Conservation (phyloP, 2,797 vertebrate genomes). For the Malacoraja senta region DNA sequence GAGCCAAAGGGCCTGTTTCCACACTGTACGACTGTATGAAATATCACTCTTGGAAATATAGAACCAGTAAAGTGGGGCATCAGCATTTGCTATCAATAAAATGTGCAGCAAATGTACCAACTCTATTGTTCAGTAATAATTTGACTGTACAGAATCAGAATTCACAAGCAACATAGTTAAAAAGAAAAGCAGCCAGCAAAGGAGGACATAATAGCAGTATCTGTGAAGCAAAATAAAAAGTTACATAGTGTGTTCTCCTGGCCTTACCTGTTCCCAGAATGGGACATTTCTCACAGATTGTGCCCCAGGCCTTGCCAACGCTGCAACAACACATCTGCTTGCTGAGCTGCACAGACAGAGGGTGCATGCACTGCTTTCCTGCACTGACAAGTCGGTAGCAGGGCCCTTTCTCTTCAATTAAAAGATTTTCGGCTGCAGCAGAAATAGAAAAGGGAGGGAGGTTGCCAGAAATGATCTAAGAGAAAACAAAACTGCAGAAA, state of each 20-base stretch:
- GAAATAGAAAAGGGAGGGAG: conserved; percentile 49
- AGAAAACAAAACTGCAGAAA: conserved; percentile 44
- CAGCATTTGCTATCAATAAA: neutral
- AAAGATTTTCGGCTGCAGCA: conserved; percentile 72
- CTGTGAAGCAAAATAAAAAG: conserved; percentile 27
- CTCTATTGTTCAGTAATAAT: neutral
- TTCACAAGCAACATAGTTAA: conserved; percentile 8
- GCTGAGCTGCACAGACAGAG: conserved; percentile 89
- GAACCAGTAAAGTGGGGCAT: too few relatives aligned
- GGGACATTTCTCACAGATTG: conserved; percentile 88
- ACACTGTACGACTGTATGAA: neutral
- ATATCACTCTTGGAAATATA: neutral
- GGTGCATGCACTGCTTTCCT: conserved; percentile 89
- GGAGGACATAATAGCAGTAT: conserved; percentile 28
- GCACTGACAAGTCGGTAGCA: conserved; percentile 91
- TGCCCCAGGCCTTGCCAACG: conserved; percentile 97
- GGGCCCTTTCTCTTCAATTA: conserved; percentile 85
- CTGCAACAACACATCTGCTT: conserved; percentile 99
- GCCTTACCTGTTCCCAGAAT: conserved; percentile 90
- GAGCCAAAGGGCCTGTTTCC: too few relatives aligned
- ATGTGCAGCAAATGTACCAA: neutral
- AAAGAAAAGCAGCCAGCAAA: conserved; percentile 32
- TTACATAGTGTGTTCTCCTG: conserved; percentile 38
- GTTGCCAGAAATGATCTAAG: conserved; percentile 41
- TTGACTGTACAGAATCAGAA: neutral